Evolutionary conservation across 2,113 vertebrate genomes (phyloP), one percentile per base, ranked within the genome.

Genomic region (Bufo gargarizans): DNA sequence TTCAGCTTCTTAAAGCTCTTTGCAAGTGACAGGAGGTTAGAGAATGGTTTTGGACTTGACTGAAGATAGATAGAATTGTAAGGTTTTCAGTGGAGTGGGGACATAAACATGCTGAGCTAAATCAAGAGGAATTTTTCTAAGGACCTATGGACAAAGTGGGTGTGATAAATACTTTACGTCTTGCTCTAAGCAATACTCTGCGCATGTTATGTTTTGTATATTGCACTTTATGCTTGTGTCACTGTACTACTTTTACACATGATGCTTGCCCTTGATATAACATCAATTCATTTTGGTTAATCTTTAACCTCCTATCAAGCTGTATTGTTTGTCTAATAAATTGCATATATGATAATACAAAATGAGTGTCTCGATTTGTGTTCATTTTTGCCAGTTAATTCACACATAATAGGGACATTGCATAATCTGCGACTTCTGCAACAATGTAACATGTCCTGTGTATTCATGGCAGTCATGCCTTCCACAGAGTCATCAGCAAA

Each of bases 251-350:
- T 69, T 65, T 69, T n/a, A 83, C 59, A 67, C 6, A 67, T 20
- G 19, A 65, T 55, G 63, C 81, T 63, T 59, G 76, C 10, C 65
- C 85, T 58, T 7, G 2, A 67, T 63, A 22, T 6, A 76, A 74
- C 13, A 43, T 33, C 72, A 43, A 71, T 74, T 65, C 59, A 16
- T 56, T 22, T 53, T 77, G 59, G 81, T 84, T 58, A n/a, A 77
- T 78, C 6, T 43, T 82, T 63, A 77, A 77, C 47, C 56, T 58
- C 19, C 45, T 22, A 55, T 20, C 61, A 65, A 8, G 22, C 80
- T 88, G n/a, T 63, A 63, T 50, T 88, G 87, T 88, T 67, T 82
- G 63, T 77, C 87, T 89, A 89, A 89, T 89, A 89, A 89, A 89
- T 82, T 84, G 87, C 87, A 84, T 58, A 20, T 78, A 53, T 78